phyloP scores from a whole-genome alignment of 2,113 vertebrate genomes.

The Limnothrissa miodon region DNA sequence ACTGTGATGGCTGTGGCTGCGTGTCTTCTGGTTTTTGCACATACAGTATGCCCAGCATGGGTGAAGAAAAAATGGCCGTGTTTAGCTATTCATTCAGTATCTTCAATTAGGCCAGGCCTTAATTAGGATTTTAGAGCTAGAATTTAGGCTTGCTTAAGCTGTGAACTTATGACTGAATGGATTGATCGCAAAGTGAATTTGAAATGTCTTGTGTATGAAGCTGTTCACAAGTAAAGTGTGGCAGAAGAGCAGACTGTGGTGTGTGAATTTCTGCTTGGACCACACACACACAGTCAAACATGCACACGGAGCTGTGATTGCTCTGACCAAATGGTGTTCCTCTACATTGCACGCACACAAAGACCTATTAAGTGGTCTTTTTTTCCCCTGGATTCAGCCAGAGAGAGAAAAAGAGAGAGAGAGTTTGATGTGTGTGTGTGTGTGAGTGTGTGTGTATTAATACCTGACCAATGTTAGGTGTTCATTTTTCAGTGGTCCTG shows the following conservation, averaged over 20 bases:
- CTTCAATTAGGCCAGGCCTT: neutral
- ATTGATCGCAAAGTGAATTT: neutral
- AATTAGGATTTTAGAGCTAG: neutral
- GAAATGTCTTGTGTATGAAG: neutral
- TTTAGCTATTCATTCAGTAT: neutral
- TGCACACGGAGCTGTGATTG: neutral
- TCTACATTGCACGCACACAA: constrained; percentile 15
- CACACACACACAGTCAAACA: neutral
- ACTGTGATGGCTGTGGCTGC: neutral
- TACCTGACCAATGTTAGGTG: neutral
- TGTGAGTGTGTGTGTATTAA: neutral
- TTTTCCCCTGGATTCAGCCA: neutral
- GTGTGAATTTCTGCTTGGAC: neutral
- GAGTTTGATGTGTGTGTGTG: neutral
- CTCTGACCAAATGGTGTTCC: constrained; percentile 17
- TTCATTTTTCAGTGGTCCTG: neutral
- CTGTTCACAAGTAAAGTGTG: neutral
- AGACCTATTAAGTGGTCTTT: neutral
- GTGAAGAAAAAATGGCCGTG: too few species aligned
- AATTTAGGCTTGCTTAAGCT: neutral
- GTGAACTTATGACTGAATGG: neutral
- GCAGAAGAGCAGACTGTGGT: neutral
- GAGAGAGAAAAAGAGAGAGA: neutral
- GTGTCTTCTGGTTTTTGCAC: neutral
- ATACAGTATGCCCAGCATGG: too few species aligned